Base-by-base conservation (phyloP, 2,888 invertebrate genomes). In the Parnassius orleans region DNA sequence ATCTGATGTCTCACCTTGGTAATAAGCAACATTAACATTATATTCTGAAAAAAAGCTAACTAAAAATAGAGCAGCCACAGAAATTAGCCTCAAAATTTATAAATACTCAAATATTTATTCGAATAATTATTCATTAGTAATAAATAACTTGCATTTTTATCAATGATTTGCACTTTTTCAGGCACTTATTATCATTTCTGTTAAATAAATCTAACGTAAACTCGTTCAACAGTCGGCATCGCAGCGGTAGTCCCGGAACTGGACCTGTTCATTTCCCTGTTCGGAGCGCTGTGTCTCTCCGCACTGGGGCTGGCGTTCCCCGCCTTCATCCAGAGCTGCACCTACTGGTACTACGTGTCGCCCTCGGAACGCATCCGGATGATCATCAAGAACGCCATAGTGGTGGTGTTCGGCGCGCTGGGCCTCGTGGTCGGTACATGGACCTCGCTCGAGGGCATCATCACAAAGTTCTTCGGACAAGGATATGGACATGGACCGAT, bases 241-340 rank as follows among this genome's bases (percentile, higher is more conserved):
- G 98, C 98, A 0, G 95, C 96, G 9, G 94, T 96, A 0, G 95
- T 98, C 64, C 98, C 98, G 0, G 95, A 96, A 74, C 86, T 98
- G 77, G 96, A 96, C 65, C 89, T 97, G 53, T 96, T 97, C 73
- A 95, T 95, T 67, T 95, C 96, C 0, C 87, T 96, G 52, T 95
- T 96, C 75, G 98, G 98, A n/a, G 98, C 98, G 0, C 92, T 98
- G 2, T 97, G 97, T 68, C 92, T 98, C 53, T 97, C 98, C 0
- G 96, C 96, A 0, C 92, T 98, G 62, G 98, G 98, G 0, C 92
- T 98, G 54, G 96, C 97, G 1, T 96, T 98, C 81, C 98, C 98
- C 10, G 97, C 98, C 0, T 89, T 97, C 66, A 96, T 98, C 70
- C 96, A 98, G 77, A 93, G 95, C 69, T 95, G 95, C 80, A 95